Conservation (phyloP, 2,888 invertebrate genomes). For the Spodoptera littoralis region DNA sequence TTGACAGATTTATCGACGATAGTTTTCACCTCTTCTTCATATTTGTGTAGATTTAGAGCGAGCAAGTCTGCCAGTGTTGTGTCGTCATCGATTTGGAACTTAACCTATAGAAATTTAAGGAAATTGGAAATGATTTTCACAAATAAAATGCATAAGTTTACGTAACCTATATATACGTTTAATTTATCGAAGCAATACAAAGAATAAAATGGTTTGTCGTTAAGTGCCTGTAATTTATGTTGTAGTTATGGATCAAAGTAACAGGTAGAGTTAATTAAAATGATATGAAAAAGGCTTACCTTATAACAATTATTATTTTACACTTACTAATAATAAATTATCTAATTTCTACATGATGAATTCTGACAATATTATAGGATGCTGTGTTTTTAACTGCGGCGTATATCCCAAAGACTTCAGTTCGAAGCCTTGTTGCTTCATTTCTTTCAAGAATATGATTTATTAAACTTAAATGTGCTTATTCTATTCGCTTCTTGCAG, state of each 20-base stretch:
- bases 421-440: constrained; percentile 71
- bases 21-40: constrained; percentile 97
- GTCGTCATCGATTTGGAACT: constrained; percentile 94
- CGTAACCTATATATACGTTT: too few relatives aligned
- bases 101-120: constrained; percentile 86
- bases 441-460: constrained; percentile 74
- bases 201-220: too few relatives aligned
- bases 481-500: constrained; percentile 63
- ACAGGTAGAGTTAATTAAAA: too few relatives aligned
- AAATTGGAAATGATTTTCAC: background rate
- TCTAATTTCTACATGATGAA: constrained; percentile 72
- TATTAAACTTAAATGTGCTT: constrained; percentile 67
- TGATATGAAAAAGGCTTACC: constrained; percentile 14
- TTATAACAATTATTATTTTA: constrained; percentile 24
- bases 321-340: constrained; percentile 39
- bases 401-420: constrained; percentile 57
- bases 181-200: too few relatives aligned
- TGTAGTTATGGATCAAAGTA: too few relatives aligned
- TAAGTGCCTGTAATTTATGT: too few relatives aligned
- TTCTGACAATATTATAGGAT: constrained; percentile 75
- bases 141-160: too few relatives aligned
- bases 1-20: constrained; percentile 99
- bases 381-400: constrained; percentile 64
- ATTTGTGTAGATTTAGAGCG: constrained; percentile 96
- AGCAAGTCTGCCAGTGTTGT: constrained; percentile 97